Evolutionary conservation across 2,797 vertebrate species (phyloP).

Genomic region (Eremophila alpestris): DNA sequence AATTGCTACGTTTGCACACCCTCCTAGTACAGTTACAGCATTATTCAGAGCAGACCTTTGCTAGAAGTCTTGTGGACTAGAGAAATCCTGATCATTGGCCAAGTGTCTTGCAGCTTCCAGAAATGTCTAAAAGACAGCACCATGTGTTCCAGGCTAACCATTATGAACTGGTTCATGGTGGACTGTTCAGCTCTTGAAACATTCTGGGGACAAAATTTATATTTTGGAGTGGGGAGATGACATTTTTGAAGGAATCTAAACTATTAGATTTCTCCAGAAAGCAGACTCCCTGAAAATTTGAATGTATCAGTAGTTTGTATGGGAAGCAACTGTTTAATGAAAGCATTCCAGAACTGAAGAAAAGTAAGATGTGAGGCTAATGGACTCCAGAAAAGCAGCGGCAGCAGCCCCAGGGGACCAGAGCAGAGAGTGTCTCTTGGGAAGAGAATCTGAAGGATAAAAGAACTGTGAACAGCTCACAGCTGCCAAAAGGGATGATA

Average conservation of each 20-base stretch:
- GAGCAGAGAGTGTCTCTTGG: slow-evolving; percentile 35
- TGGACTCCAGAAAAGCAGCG: slow-evolving; percentile 15
- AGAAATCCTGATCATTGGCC: neutral
- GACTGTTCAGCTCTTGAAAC: neutral
- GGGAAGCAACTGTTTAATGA: neutral
- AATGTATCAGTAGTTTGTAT: neutral
- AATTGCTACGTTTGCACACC: neutral
- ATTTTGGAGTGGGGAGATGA: neutral
- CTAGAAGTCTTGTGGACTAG: neutral
- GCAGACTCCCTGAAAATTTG: neutral
- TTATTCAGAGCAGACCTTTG: neutral
- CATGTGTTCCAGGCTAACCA: neutral
- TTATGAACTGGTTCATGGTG: neutral
- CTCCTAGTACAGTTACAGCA: neutral
- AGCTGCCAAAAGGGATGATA: slow-evolving; percentile 41
- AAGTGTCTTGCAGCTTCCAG: neutral
- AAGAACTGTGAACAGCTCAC: neutral
- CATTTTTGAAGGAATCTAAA: neutral
- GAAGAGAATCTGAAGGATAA: slow-evolving; percentile 54
- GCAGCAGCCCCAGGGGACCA: slow-evolving; percentile 40
- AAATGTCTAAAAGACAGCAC: neutral
- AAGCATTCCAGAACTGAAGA: slow-evolving; percentile 26
- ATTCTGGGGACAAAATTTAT: neutral
- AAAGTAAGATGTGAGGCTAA: slow-evolving; percentile 35
- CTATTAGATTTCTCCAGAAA: neutral